phyloP scores from a whole-genome alignment of 1,140 invertebrate genomes.

The Brachionus koreanus region DNA sequence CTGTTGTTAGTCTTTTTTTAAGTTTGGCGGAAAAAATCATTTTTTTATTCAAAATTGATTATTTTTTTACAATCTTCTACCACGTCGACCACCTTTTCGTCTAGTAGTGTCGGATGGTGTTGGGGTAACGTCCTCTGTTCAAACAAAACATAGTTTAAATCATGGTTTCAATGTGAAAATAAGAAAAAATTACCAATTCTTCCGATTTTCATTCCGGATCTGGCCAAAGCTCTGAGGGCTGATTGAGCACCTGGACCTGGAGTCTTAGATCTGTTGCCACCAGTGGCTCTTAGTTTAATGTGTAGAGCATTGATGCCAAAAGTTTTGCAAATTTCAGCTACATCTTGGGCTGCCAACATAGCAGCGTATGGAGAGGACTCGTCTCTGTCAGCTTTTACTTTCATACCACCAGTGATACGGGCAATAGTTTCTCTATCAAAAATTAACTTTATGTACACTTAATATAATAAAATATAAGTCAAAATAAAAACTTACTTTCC shows the following conservation, averaged over 20 bases:
- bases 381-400: conserved; percentile 99
- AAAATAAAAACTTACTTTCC: conserved; percentile 66
- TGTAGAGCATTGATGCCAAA: conserved; percentile 94
- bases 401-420: conserved; percentile 98
- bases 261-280: conserved; percentile 75
- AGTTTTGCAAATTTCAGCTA: conserved; percentile 94
- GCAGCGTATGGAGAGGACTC: conserved; percentile 99
- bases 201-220: conserved; percentile 98
- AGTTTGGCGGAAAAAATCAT: not conserved
- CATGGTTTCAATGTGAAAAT: not conserved
- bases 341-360: conserved; percentile 99
- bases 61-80: conserved; percentile 83
- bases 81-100: conserved; percentile 98
- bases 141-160: conserved; percentile 45
- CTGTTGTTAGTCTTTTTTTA: not conserved
- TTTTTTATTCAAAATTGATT: conserved; percentile 24
- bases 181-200: conserved; percentile 71
- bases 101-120: conserved; percentile 97
- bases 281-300: conserved; percentile 94
- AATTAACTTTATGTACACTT: conserved; percentile 21
- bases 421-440: conserved; percentile 88
- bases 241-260: conserved; percentile 94
- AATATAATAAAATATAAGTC: not conserved
- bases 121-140: conserved; percentile 86
- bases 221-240: conserved; percentile 89